Conservation (phyloP, 2,888 invertebrate genomes). For the Heptascelio sp. region DNA sequence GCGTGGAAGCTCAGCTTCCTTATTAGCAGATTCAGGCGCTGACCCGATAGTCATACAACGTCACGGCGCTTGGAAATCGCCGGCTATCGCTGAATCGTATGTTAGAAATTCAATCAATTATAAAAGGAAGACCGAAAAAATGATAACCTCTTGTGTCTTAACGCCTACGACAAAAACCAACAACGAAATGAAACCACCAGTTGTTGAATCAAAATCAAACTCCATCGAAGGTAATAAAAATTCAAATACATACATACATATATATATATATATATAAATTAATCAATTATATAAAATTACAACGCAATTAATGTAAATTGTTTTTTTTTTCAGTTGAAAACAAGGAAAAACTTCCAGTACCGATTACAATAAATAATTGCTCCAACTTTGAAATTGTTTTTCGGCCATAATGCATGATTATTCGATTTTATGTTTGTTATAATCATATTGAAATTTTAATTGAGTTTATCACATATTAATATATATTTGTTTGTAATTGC, state of each 20-base stretch:
- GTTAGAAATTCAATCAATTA: slow-evolving; percentile 36
- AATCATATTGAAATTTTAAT: not conserved
- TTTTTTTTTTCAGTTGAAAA: not conserved
- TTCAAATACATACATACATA: not conserved
- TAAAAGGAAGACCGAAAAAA: slow-evolving; percentile 22
- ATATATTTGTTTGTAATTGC: not conserved
- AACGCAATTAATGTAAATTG: not conserved
- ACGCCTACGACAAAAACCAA: not conserved
- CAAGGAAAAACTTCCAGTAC: not conserved
- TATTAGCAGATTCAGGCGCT: slow-evolving; percentile 64
- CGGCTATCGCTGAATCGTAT: slow-evolving; percentile 41
- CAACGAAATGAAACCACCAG: not conserved
- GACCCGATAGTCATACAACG: slow-evolving; percentile 53
- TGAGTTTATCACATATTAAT: not conserved
- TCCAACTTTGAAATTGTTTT: not conserved
- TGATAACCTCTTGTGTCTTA: slow-evolving; percentile 33
- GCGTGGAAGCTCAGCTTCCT: slow-evolving; percentile 63
- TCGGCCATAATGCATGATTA: not conserved
- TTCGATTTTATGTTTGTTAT: not conserved
- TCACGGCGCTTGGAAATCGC: slow-evolving; percentile 54
- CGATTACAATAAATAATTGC: not conserved
- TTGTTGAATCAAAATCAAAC: not conserved
- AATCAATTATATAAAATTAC: not conserved
- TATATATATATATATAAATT: not conserved
- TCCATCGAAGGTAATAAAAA: slow-evolving; percentile 7